Conservation (phyloP, 2,797 vertebrate species). For the Apodemus agrarius region DNA sequence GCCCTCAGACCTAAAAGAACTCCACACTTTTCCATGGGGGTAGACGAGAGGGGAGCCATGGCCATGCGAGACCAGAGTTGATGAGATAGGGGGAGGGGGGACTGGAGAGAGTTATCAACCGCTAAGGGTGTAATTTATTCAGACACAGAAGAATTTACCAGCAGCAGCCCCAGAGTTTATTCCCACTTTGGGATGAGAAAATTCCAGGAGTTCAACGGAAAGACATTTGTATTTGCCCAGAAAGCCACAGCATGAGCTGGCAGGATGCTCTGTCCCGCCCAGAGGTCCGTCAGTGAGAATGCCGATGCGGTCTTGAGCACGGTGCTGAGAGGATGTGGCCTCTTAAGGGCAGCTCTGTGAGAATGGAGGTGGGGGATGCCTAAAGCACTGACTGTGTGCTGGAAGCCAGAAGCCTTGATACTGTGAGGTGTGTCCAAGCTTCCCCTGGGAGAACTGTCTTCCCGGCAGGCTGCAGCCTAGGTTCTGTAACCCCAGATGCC, state of each 20-base stretch:
- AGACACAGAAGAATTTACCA: constrained; percentile 41
- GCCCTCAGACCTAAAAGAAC: neutral
- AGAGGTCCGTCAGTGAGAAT: neutral
- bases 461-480: neutral
- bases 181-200: constrained; percentile 64
- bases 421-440: neutral
- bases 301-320: neutral
- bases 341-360: neutral
- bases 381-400: neutral
- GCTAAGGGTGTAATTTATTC: constrained; percentile 57
- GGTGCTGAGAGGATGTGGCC: neutral
- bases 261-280: neutral
- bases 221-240: constrained; percentile 55
- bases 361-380: neutral
- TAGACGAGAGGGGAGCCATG: neutral
- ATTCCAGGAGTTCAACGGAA: constrained; percentile 64
- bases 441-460: neutral
- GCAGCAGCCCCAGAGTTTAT: constrained; percentile 55
- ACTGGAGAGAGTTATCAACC: constrained; percentile 34
- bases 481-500: neutral
- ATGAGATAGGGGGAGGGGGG: neutral
- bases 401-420: neutral
- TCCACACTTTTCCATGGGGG: neutral
- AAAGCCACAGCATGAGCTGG: constrained; percentile 60
- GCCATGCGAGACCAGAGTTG: neutral